Conservation (phyloP, 2,888 invertebrate genomes). For the Lasioglossum leucozonium region DNA sequence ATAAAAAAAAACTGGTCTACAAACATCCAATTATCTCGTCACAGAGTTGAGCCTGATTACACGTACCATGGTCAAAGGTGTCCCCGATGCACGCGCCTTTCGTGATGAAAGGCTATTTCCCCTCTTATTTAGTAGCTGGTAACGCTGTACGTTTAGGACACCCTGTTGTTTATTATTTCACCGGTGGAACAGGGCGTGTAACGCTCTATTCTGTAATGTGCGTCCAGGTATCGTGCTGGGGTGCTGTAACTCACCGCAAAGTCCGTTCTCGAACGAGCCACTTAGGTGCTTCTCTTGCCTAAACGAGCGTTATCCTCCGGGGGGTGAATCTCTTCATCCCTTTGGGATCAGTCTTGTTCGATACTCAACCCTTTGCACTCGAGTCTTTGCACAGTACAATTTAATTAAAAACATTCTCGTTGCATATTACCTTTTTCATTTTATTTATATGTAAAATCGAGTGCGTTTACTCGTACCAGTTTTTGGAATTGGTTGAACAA, state of each 20-base stretch:
- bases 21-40: slow-evolving; percentile 20
- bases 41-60: slow-evolving; percentile 15
- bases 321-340: not conserved
- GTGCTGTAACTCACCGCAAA: not conserved
- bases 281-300: slow-evolving; percentile 14
- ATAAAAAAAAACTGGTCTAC: not conserved
- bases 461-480: too few species aligned
- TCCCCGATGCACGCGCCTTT: not conserved
- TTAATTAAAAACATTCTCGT: too few species aligned
- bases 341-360: not conserved
- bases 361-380: not conserved
- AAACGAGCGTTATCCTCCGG: not conserved
- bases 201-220: slow-evolving; percentile 8
- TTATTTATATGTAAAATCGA: too few species aligned
- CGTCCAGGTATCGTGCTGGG: slow-evolving; percentile 18
- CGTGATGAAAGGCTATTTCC: slow-evolving; percentile 30
- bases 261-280: slow-evolving; percentile 5
- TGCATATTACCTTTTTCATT: too few species aligned
- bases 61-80: slow-evolving; percentile 25
- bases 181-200: not conserved
- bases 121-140: slow-evolving; percentile 18
- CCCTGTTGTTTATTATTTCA: slow-evolving; percentile 4
- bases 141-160: slow-evolving; percentile 14
- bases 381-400: too few species aligned
- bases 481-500: too few species aligned